Conservation (phyloP, 2,113 vertebrate species). For the Phyllopteryx taeniolatus region DNA sequence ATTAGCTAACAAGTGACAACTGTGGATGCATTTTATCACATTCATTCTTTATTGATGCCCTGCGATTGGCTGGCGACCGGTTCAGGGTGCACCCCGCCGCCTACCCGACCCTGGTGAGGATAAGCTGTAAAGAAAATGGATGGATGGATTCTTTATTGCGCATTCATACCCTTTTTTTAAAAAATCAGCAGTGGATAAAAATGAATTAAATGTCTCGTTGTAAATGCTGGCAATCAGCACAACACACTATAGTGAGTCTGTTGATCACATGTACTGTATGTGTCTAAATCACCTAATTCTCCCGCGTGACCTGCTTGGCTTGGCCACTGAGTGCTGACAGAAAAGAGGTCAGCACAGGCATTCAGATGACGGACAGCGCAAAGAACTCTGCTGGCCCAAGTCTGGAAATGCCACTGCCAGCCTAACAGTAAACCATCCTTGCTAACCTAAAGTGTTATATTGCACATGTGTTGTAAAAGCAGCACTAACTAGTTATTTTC, state of each 20-base stretch:
- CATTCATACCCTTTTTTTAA: background rate
- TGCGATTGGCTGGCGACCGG: too few relatives aligned
- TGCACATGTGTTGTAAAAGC: background rate
- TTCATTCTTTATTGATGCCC: too few relatives aligned
- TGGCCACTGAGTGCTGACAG: slow-evolving; percentile 31
- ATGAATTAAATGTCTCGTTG: background rate
- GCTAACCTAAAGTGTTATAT: slow-evolving; percentile 28
- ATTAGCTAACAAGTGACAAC: slow-evolving; percentile 25
- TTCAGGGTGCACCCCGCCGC: too few relatives aligned
- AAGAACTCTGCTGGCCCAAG: slow-evolving; percentile 46
- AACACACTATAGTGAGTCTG: background rate
- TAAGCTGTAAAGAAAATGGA: too few relatives aligned
- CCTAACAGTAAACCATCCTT: slow-evolving; percentile 35
- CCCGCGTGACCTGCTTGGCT: slow-evolving; percentile 55
- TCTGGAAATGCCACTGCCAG: slow-evolving; percentile 34
- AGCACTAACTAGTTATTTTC: slow-evolving; percentile 10
- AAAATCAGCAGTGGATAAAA: background rate
- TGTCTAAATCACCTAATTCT: slow-evolving; percentile 36
- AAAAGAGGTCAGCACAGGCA: slow-evolving; percentile 63
- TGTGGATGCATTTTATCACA: background rate
- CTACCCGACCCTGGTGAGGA: too few relatives aligned
- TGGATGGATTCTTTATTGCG: background rate
- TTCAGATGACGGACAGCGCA: slow-evolving; percentile 51
- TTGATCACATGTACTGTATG: background rate
- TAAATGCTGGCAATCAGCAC: background rate